Evolutionary conservation across 2,888 invertebrate species (phyloP).

Genomic region (Actias luna): DNA sequence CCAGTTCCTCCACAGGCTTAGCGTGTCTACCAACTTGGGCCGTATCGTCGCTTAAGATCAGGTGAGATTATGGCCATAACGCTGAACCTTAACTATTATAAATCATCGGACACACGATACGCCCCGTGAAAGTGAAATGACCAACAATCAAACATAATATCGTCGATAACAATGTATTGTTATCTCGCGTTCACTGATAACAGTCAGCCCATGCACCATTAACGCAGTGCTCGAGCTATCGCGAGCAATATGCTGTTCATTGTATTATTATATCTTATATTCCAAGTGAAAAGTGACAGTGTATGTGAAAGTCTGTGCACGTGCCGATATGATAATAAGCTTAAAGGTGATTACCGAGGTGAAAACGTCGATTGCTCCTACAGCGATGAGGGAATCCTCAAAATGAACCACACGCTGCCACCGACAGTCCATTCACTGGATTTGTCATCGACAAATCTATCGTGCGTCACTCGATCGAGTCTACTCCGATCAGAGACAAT

Average conservation of each 20-base stretch:
- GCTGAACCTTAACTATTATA: too few species aligned
- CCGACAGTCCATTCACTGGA: conserved; percentile 50
- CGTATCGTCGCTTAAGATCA: too few species aligned
- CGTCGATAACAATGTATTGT: conserved; percentile 47
- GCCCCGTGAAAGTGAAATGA: conserved; percentile 50
- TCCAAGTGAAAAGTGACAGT: conserved; percentile 40
- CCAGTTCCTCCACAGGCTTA: too few species aligned
- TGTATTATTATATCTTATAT: conserved; percentile 23
- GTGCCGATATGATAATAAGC: conserved; percentile 42
- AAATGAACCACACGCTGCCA: conserved; percentile 47
- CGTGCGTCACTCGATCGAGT: conserved; percentile 36
- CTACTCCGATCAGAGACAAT: conserved; percentile 52
- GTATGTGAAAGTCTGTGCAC: conserved; percentile 57
- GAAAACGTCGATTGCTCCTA: conserved; percentile 59
- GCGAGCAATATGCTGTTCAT: conserved; percentile 10
- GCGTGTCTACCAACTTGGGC: too few species aligned
- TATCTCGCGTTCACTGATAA: conserved; percentile 25
- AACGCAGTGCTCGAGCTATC: conserved; percentile 2
- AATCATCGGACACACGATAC: not conserved
- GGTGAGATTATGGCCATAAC: too few species aligned
- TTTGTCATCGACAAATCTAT: conserved; percentile 60
- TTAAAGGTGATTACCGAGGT: conserved; percentile 47
- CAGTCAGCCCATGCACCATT: conserved; percentile 25
- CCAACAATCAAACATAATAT: conserved; percentile 53
- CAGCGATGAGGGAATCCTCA: conserved; percentile 33